Percentiles rank a stretch among this genome's conserved stretches.
phyloP scores from a whole-genome alignment of 2,888 invertebrate genomes.

The Keiferia lycopersicella region DNA sequence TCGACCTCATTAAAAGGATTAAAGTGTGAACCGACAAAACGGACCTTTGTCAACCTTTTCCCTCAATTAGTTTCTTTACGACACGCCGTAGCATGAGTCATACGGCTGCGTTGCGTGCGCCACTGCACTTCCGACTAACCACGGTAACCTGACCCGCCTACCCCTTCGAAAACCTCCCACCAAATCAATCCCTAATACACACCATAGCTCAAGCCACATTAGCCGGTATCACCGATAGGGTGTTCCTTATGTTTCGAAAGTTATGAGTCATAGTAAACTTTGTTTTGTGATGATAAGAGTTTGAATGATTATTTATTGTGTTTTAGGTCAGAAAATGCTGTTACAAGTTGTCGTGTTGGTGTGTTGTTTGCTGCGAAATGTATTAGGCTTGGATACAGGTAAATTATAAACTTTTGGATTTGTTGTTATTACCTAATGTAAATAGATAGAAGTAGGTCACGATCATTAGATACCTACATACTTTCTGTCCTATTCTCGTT shows the following conservation, averaged over 20 bases:
- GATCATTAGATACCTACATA: too few species aligned
- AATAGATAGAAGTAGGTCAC: too few species aligned
- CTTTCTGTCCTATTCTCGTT: too few species aligned
- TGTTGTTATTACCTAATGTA: too few species aligned
- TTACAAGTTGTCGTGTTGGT: neutral
- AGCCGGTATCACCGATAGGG: constrained; percentile 9
- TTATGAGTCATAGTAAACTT: constrained; percentile 10
- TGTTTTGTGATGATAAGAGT: neutral
- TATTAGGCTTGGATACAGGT: constrained; percentile 12
- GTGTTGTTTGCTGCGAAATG: neutral
- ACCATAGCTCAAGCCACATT: constrained; percentile 2
- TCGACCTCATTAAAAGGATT: constrained; percentile 7
- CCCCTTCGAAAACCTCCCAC: constrained; percentile 37
- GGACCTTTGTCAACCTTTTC: constrained; percentile 40
- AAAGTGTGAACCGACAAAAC: constrained; percentile 35
- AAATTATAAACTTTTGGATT: neutral
- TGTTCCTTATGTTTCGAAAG: constrained; percentile 18
- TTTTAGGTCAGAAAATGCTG: constrained; percentile 8
- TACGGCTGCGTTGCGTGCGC: constrained; percentile 54
- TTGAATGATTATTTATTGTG: neutral
- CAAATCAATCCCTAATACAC: neutral
- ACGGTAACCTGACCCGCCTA: constrained; percentile 46
- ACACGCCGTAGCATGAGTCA: constrained; percentile 49
- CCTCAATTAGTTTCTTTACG: constrained; percentile 40
- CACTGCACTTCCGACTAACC: constrained; percentile 47